phyloP scores from a whole-genome alignment of 2,113 vertebrate species.

The Nothobranchius kuhntae region DNA sequence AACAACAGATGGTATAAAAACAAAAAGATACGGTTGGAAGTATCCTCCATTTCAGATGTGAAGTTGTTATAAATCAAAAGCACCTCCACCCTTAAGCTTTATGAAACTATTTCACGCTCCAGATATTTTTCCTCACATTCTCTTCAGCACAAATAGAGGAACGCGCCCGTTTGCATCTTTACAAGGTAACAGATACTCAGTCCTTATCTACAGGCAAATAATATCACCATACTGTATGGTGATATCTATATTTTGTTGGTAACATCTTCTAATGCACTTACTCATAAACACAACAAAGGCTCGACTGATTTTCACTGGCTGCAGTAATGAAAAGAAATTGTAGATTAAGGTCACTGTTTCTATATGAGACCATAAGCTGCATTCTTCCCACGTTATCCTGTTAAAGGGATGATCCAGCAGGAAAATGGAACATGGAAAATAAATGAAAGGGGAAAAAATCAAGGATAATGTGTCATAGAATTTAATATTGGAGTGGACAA shows the following conservation, averaged over 20 bases:
- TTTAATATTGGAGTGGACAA: no score
- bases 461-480: no score
- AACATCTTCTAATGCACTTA: constrained; percentile 1
- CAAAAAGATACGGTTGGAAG: constrained; percentile 45
- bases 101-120: constrained; percentile 70
- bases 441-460: constrained; percentile 13
- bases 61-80: constrained; percentile 62
- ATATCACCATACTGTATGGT: neutral
- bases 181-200: constrained; percentile 4
- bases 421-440: constrained; percentile 39
- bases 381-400: constrained; percentile 61
- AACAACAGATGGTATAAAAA: constrained; percentile 65
- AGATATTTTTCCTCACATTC: constrained; percentile 52
- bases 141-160: constrained; percentile 20
- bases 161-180: constrained; percentile 35
- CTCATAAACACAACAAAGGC: constrained; percentile 16
- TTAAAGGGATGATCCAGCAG: constrained; percentile 57
- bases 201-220: constrained; percentile 12
- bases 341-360: constrained; percentile 55
- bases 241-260: neutral
- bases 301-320: constrained; percentile 28
- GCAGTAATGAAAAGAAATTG: constrained; percentile 48
- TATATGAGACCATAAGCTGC: constrained; percentile 59
- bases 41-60: constrained; percentile 50
- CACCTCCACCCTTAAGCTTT: constrained; percentile 62